Conservation (phyloP, 1,140 invertebrate genomes). For the Papilio machaon region DNA sequence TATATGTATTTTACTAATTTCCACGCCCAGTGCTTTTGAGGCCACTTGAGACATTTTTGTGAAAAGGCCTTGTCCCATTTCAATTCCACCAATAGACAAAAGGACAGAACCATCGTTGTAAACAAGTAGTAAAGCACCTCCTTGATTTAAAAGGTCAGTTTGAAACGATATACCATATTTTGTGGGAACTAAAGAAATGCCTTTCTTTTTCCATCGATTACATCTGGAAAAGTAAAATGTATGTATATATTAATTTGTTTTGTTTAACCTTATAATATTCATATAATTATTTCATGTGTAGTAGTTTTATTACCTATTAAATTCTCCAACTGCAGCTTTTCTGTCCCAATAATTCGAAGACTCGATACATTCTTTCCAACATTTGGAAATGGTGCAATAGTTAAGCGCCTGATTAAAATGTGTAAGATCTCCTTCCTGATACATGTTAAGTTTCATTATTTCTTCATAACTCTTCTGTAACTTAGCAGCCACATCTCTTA, state of each 20-base stretch:
- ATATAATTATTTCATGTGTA: background rate
- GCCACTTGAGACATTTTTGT: slow-evolving; percentile 85
- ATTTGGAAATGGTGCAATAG: slow-evolving; percentile 86
- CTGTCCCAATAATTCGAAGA: slow-evolving; percentile 83
- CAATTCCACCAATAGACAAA: slow-evolving; percentile 85
- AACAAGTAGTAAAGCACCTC: slow-evolving; percentile 82
- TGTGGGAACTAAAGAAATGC: slow-evolving; percentile 78
- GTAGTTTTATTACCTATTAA: slow-evolving; percentile 82
- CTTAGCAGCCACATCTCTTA: slow-evolving; percentile 84
- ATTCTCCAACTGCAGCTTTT: slow-evolving; percentile 81
- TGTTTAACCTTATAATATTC: background rate
- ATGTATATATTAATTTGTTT: background rate
- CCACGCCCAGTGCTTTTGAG: slow-evolving; percentile 81
- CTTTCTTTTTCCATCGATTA: slow-evolving; percentile 83
- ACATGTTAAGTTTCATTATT: slow-evolving; percentile 84
- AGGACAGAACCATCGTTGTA: slow-evolving; percentile 85
- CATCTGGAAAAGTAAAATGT: slow-evolving; percentile 54
- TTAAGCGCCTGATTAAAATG: slow-evolving; percentile 86
- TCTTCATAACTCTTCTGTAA: slow-evolving; percentile 79
- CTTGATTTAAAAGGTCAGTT: slow-evolving; percentile 69
- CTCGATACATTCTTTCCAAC: slow-evolving; percentile 87
- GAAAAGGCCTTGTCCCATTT: slow-evolving; percentile 88
- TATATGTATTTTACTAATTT: slow-evolving; percentile 84
- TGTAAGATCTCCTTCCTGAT: slow-evolving; percentile 87
- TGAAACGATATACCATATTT: slow-evolving; percentile 78